phyloP scores from a whole-genome alignment of 1,140 invertebrate genomes.

The Drosophila kepulauana region DNA sequence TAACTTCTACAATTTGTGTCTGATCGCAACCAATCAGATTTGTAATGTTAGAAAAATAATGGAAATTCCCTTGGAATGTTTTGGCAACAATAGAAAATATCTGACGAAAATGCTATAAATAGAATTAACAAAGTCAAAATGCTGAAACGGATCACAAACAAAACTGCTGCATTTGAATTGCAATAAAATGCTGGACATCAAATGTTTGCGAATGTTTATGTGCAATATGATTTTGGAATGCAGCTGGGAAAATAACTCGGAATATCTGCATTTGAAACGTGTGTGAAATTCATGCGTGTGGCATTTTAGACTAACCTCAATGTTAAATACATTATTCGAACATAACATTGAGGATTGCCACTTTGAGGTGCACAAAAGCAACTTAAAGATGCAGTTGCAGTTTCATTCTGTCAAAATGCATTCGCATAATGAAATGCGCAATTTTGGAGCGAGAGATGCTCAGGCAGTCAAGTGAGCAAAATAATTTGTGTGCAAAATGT shows the following conservation, averaged over 20 bases:
- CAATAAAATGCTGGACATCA: neutral
- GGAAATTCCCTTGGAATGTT: too few species aligned
- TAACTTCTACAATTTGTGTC: too few species aligned
- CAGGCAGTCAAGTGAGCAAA: slow-evolving; percentile 29
- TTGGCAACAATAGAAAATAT: too few species aligned
- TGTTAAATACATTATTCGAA: neutral
- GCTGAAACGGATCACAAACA: too few species aligned
- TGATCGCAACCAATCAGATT: too few species aligned
- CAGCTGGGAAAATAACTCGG: neutral
- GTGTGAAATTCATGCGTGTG: slow-evolving; percentile 6
- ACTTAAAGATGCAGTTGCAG: neutral
- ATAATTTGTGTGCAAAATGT: slow-evolving; percentile 21
- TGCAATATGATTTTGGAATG: neutral
- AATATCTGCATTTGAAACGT: neutral
- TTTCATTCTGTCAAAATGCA: slow-evolving; percentile 26
- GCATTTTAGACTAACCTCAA: neutral
- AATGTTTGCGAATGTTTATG: neutral
- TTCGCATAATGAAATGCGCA: slow-evolving; percentile 30
- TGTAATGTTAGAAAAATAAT: too few species aligned
- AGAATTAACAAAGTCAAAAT: neutral
- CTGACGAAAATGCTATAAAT: neutral
- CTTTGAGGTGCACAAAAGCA: slow-evolving; percentile 7
- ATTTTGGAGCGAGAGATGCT: slow-evolving; percentile 10
- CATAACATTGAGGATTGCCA: neutral
- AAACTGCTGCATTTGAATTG: too few species aligned